Percentiles rank a stretch among this genome's conserved stretches.
phyloP scores from a whole-genome alignment of 2,797 vertebrate species.

The Petrocephalus sullivani region DNA sequence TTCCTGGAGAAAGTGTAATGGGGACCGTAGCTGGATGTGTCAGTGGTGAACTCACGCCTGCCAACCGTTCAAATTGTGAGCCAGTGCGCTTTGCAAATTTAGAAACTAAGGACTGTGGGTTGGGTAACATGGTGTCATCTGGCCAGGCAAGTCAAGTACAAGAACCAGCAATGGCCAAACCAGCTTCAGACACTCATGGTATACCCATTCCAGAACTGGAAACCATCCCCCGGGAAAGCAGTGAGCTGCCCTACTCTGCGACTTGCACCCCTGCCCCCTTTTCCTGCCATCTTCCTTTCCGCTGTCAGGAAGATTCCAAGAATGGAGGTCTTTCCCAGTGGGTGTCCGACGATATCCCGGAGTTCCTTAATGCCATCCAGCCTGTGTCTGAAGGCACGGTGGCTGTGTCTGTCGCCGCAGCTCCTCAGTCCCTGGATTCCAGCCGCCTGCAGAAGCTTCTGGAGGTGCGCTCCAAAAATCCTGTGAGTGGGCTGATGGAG shows the following conservation, averaged over 20 bases:
- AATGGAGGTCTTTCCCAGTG: slow-evolving; percentile 58
- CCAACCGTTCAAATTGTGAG: slow-evolving; percentile 1
- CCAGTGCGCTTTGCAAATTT: background rate
- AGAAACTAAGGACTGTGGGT: background rate
- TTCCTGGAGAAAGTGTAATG: slow-evolving; percentile 35
- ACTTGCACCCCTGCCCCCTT: slow-evolving; percentile 2
- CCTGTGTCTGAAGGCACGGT: slow-evolving; percentile 54
- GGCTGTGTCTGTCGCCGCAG: slow-evolving; percentile 67
- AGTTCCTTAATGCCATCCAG: slow-evolving; percentile 76
- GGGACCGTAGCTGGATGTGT: background rate
- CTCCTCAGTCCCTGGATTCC: slow-evolving; percentile 64
- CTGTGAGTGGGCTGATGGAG: slow-evolving; percentile 85
- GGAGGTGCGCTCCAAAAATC: slow-evolving; percentile 85
- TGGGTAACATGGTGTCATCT: background rate
- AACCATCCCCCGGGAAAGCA: background rate
- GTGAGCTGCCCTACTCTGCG: background rate
- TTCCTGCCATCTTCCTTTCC: background rate
- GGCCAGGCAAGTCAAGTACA: background rate
- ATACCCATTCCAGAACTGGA: slow-evolving; percentile 25
- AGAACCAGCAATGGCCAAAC: background rate
- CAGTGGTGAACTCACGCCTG: background rate
- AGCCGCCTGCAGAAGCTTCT: slow-evolving; percentile 66
- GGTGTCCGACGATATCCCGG: slow-evolving; percentile 84
- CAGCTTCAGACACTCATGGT: background rate
- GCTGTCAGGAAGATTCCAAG: slow-evolving; percentile 36